Evolutionary conservation across 2,888 invertebrate species (phyloP).

Genomic region (Drosophila barbarae): DNA sequence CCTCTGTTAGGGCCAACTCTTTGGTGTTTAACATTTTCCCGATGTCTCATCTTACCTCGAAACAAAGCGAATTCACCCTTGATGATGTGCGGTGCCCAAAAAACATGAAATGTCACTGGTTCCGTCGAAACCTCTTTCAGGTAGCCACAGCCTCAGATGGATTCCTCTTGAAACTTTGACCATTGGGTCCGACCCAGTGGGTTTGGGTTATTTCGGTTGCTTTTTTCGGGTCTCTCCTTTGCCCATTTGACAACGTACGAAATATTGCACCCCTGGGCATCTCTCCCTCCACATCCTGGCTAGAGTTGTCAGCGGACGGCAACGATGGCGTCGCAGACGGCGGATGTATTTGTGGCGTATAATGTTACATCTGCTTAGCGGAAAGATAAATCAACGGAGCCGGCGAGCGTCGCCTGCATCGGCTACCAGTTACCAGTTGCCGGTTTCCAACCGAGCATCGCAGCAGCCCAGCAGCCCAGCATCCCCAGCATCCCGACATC

Average conservation of each 20-base stretch:
- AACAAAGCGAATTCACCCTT: conserved; percentile 1
- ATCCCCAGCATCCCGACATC: conserved; percentile 23
- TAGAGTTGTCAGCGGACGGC: conserved; percentile 63
- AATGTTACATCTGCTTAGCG: conserved; percentile 74
- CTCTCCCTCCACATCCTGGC: conserved; percentile 41
- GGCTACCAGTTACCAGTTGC: conserved; percentile 29
- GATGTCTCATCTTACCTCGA: conserved; percentile 12
- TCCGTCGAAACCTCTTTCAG: conserved; percentile 27
- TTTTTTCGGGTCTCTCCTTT: conserved; percentile 44
- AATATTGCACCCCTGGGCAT: conserved; percentile 72
- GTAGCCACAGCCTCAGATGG: conserved; percentile 38
- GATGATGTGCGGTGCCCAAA: conserved; percentile 6
- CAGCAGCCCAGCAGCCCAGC: conserved; percentile 19
- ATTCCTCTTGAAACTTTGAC: conserved; percentile 36
- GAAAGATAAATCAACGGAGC: conserved; percentile 73
- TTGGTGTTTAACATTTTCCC: conserved; percentile 4
- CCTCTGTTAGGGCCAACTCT: background rate
- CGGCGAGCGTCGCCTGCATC: conserved; percentile 48
- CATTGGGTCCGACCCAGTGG: conserved; percentile 30
- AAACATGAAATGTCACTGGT: conserved; percentile 37
- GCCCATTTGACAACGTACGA: conserved; percentile 73
- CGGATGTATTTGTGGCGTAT: conserved; percentile 76
- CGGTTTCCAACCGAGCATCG: conserved; percentile 19
- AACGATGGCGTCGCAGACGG: conserved; percentile 27
- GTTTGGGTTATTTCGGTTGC: conserved; percentile 2